A percentile compares a stretch with the other conserved stretches of the same genome.
These are phyloP conservation scores for Agonopterix arenella DNA, from an alignment of 2,888 invertebrate species.

Conservation along the genomic window DNA sequence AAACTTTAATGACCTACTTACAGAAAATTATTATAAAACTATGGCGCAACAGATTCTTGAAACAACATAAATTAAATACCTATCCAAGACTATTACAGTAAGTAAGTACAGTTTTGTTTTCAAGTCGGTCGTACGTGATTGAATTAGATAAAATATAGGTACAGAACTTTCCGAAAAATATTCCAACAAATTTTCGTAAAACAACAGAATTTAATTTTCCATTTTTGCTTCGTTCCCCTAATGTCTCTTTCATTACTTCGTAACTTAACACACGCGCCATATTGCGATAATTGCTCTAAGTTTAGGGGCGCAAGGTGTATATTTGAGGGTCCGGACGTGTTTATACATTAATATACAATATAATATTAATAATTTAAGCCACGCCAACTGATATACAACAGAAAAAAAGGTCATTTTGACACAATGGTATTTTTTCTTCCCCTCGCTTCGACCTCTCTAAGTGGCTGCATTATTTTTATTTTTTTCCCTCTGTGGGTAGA, in stretches of 20 bases:
- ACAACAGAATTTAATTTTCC: slow-evolving; percentile 2
- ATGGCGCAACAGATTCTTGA: too few species aligned
- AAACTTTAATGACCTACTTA: too few species aligned
- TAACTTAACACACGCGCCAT: slow-evolving; percentile 14
- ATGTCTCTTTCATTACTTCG: slow-evolving; percentile 7
- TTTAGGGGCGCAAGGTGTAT: slow-evolving; percentile 16
- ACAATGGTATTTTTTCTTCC: slow-evolving; percentile 27
- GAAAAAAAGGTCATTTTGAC: slow-evolving; percentile 28
- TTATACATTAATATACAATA: slow-evolving; percentile 7
- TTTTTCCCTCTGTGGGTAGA: slow-evolving; percentile 6
- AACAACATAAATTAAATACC: too few species aligned
- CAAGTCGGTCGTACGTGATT: too few species aligned
- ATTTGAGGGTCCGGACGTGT: slow-evolving; percentile 5
- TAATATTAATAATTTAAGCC: slow-evolving; percentile 20
- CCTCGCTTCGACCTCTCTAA: slow-evolving; percentile 14
- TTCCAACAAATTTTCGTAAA: not conserved
- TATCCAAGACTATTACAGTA: too few species aligned
- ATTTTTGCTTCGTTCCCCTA: slow-evolving; percentile 8
- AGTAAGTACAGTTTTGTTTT: too few species aligned
- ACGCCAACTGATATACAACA: slow-evolving; percentile 16
- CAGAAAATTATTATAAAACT: too few species aligned
- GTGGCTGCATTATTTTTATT: slow-evolving; percentile 11
- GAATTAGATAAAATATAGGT: too few species aligned
- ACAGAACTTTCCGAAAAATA: not conserved
- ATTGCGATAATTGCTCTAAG: slow-evolving; percentile 19